A percentile compares a stretch with the other conserved stretches of the same genome.
These are phyloP conservation scores for Heteronetta atricapilla DNA, from an alignment of 2,113 vertebrate species.

Conservation along the genomic window DNA sequence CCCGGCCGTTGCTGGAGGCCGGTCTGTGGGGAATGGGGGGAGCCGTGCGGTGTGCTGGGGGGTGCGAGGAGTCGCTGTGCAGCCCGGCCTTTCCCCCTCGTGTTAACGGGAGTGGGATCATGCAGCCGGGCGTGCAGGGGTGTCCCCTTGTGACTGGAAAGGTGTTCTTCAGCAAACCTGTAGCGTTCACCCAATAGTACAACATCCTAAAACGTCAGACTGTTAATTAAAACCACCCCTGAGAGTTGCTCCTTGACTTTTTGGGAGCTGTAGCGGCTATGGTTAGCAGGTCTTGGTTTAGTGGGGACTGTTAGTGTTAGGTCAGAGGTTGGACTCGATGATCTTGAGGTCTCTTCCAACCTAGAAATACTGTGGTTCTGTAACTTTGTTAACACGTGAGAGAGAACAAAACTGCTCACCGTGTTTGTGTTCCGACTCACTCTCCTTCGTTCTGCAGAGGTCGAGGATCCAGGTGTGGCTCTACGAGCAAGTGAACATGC, in stretches of 20 bases:
- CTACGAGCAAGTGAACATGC: slow-evolving; percentile 98
- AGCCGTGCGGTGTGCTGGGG: rapidly evolving
- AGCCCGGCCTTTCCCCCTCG: rapidly evolving
- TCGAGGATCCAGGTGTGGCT: slow-evolving; percentile 98
- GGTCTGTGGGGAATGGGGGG: not conserved
- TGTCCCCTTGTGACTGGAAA: not conserved
- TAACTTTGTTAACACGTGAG: rapidly evolving
- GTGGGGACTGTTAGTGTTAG: no score
- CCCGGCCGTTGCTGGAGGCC: no score
- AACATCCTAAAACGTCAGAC: rapidly evolving
- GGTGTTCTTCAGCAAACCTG: rapidly evolving
- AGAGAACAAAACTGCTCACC: rapidly evolving
- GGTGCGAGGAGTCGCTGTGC: rapidly evolving
- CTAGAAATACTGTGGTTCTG: no score
- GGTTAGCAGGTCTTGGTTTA: rapidly evolving
- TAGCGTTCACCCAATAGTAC: rapidly evolving
- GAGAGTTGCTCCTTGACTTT: rapidly evolving
- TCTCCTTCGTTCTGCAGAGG: slow-evolving; percentile 72
- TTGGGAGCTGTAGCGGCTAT: rapidly evolving
- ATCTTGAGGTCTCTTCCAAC: no score
- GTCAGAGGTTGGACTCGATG: no score
- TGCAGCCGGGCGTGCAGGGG: rapidly evolving
- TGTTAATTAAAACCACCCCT: rapidly evolving
- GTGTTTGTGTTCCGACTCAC: rapidly evolving
- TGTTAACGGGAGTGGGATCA: rapidly evolving